These are phyloP conservation scores for Hemitrygon akajei DNA, from an alignment of 2,797 vertebrate genomes.

Conservation along the genomic window DNA sequence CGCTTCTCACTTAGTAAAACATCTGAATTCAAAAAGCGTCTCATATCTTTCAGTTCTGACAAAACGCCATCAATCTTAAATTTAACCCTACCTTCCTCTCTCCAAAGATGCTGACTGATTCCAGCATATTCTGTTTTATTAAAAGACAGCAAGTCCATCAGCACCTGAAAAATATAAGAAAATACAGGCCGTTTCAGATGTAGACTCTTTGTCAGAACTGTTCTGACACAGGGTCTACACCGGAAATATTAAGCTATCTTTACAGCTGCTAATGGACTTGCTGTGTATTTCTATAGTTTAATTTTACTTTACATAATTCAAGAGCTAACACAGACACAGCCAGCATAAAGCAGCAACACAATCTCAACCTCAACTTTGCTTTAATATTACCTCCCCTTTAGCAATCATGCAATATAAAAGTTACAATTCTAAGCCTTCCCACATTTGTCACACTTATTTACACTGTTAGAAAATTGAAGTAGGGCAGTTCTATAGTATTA, in stretches of 20 bases:
- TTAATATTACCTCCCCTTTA: neutral
- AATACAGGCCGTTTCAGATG: conserved; percentile 28
- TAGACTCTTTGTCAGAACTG: conserved; percentile 4
- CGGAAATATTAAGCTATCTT: conserved; percentile 28
- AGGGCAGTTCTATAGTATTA: neutral
- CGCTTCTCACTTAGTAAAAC: neutral
- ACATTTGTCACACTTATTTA: neutral
- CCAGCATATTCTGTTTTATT: conserved; percentile 25
- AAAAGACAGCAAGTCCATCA: conserved; percentile 21
- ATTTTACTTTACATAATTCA: neutral
- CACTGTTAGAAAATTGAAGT: neutral
- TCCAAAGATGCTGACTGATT: conserved; percentile 13
- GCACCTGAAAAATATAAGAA: conserved; percentile 21
- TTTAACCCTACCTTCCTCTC: conserved; percentile 20
- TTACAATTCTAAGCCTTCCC: neutral
- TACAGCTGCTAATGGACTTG: conserved; percentile 13
- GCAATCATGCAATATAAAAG: neutral
- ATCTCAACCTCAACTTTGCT: neutral
- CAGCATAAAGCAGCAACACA: neutral
- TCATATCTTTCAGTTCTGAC: neutral
- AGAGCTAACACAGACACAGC: neutral
- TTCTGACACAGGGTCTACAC: conserved; percentile 24
- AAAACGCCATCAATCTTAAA: neutral
- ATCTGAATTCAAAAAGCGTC: neutral
- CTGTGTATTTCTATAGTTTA: conserved; percentile 12